Base-by-base conservation (phyloP, 2,113 vertebrate species). In the Microcebus jonahi region DNA sequence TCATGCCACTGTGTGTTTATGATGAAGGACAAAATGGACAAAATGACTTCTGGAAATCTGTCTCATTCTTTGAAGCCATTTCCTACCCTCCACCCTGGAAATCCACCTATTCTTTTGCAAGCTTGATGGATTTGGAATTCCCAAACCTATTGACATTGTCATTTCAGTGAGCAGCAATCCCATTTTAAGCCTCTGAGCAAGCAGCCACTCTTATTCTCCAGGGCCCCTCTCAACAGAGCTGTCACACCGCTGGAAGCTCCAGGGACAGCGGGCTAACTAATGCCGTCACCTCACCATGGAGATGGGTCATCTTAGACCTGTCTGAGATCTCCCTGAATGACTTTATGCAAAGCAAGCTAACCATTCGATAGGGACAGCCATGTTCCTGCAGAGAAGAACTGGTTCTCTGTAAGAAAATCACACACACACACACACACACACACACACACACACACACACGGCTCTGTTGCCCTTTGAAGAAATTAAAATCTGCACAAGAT, bases 401-500 rank as follows among this genome's bases (percentile, higher is more conserved):
- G 2, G 5, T 55, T 96, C 17, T 85, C n/a, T 73, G 15, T 5
- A 81, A n/a, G n/a, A 95, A 90, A 95, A 75, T 53, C n/a, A 82
- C 21, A 76, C 31, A 5, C 27, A 63, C 25, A 14, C 50, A 25
- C 21, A 71, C 31, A 5, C 27, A 29, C n/a, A 82, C 21, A 70
- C 31, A 5, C 27, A 29, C n/a, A 82, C 21, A 76, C 31, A 5
- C 27, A 29, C 25, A 14, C 50, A 25, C 42, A 67, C 20, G 34
- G 25, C 36, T 91, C 23, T 31, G 17, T 13, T 63, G 23, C 36
- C 63, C 17, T 91, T 80, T 27, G 29, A 42, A 95, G 27, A 96
- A 97, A 87, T 80, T 77, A 96, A 92, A 95, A 48, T 81, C 61
- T 61, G 39, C 31, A 3, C 13, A 31, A 79, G 11, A 42, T 29